Evolutionary conservation across 1,140 invertebrate species (phyloP).

Genomic region (Dreissena polymorpha): DNA sequence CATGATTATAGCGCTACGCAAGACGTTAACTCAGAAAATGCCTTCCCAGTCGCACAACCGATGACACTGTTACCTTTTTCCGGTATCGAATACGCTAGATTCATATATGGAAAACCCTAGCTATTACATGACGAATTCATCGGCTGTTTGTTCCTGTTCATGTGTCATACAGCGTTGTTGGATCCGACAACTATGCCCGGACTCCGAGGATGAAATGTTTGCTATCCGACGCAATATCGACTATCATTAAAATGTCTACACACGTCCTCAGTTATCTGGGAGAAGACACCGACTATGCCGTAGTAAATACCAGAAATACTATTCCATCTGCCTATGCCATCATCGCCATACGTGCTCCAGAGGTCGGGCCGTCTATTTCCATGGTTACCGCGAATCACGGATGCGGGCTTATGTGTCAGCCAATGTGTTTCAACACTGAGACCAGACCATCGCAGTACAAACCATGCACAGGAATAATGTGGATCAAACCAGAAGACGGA

Average conservation of each 20-base stretch:
- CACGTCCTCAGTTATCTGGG: slow-evolving; percentile 17
- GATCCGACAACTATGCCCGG: background rate
- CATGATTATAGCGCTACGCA: background rate
- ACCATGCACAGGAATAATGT: slow-evolving; percentile 21
- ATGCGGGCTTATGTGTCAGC: slow-evolving; percentile 17
- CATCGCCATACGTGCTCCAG: slow-evolving; percentile 17
- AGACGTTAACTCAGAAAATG: background rate
- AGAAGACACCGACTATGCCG: slow-evolving; percentile 14
- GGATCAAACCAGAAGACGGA: background rate
- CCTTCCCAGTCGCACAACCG: background rate
- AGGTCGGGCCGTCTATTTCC: background rate
- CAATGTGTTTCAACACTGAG: background rate
- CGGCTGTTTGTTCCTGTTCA: slow-evolving; percentile 15
- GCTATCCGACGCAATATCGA: slow-evolving; percentile 8
- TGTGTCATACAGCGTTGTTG: background rate
- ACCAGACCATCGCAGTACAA: background rate
- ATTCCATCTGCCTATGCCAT: background rate
- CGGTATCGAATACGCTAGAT: background rate
- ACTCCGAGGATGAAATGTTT: background rate
- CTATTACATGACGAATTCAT: background rate
- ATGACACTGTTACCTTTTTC: slow-evolving; percentile 5
- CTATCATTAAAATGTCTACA: slow-evolving; percentile 1
- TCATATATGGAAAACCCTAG: background rate
- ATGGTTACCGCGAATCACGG: slow-evolving; percentile 19
- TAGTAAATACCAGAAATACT: background rate